Evolutionary conservation across 2,888 invertebrate species (phyloP).

Genomic region (Eutolmus rufibarbis): DNA sequence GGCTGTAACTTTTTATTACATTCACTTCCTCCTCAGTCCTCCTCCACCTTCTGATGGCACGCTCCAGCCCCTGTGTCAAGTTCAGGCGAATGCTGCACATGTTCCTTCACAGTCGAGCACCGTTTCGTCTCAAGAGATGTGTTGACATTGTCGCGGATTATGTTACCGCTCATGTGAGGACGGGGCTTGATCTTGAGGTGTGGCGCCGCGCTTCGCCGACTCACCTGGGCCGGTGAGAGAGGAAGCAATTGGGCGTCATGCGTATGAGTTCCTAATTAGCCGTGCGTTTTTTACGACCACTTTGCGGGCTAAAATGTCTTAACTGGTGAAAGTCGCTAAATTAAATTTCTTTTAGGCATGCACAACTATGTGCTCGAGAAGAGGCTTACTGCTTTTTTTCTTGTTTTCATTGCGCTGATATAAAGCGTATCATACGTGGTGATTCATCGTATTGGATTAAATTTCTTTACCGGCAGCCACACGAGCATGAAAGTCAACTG

Average conservation of each 20-base stretch:
- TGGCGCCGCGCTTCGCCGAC: neutral
- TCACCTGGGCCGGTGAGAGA: neutral
- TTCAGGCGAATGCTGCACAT: neutral
- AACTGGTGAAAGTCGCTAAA: neutral
- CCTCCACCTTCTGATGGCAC: neutral
- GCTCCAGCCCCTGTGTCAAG: neutral
- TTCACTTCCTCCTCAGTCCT: neutral
- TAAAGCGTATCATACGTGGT: neutral
- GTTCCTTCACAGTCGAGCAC: constrained; percentile 28
- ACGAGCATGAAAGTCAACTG: neutral
- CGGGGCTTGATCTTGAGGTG: neutral
- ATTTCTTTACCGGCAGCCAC: neutral
- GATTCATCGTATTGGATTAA: neutral
- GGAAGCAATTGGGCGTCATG: constrained; percentile 7
- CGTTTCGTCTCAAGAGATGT: constrained; percentile 18
- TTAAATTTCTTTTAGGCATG: neutral
- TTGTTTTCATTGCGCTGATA: neutral
- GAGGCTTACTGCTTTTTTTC: neutral
- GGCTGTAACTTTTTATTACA: neutral
- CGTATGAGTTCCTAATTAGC: constrained; percentile 6
- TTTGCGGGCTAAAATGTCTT: neutral
- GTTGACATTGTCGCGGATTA: constrained; percentile 24
- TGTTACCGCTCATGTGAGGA: neutral
- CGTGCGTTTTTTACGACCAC: neutral
- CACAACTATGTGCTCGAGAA: neutral